phyloP scores from a whole-genome alignment of 2,113 vertebrate genomes.

The Oncorhynchus tshawytscha region DNA sequence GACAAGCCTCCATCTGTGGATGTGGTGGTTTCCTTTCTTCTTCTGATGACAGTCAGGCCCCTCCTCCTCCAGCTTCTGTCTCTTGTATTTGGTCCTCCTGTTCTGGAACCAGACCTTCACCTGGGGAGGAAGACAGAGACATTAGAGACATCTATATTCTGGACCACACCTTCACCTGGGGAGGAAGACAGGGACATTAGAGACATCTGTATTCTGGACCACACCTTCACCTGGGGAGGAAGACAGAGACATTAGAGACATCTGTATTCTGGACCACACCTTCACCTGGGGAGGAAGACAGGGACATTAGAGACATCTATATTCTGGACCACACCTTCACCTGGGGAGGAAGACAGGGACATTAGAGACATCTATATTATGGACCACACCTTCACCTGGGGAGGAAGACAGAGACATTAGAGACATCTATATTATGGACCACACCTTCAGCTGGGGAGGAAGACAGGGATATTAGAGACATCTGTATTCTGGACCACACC shows the following conservation, averaged over 20 bases:
- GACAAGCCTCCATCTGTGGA: slow-evolving; percentile 95
- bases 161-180: neutral
- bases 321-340: neutral
- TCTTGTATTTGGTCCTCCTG: slow-evolving; percentile 94
- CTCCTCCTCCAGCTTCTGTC: slow-evolving; percentile 97
- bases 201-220: too few species aligned
- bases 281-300: too few species aligned
- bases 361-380: too few species aligned
- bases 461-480: too few species aligned
- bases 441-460: too few species aligned
- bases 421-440: too few species aligned
- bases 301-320: neutral
- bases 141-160: neutral
- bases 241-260: neutral
- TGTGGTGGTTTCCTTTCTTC: slow-evolving; percentile 97
- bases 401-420: neutral
- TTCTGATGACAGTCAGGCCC: slow-evolving; percentile 92
- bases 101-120: slow-evolving; percentile 99
- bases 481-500: too few species aligned
- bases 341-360: too few species aligned
- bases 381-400: neutral
- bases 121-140: slow-evolving; percentile 57
- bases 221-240: neutral
- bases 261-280: too few species aligned
- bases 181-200: too few species aligned